Percentiles rank a stretch among this genome's conserved stretches.
phyloP scores from a whole-genome alignment of 1,140 invertebrate genomes.

The Lerema accius region DNA sequence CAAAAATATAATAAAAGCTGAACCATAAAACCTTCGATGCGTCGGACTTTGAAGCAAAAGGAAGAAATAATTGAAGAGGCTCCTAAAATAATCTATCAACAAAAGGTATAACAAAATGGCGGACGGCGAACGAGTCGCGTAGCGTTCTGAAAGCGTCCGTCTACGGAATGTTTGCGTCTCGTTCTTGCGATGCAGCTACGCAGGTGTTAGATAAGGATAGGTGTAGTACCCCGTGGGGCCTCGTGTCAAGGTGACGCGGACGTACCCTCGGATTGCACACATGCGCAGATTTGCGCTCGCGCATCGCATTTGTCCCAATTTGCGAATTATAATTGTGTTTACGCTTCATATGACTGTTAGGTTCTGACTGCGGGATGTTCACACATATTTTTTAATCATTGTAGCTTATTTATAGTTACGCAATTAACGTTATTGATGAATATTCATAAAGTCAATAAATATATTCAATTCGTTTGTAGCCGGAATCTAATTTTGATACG shows the following conservation, averaged over 20 bases:
- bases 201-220: conserved; percentile 49
- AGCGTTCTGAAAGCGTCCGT: conserved; percentile 79
- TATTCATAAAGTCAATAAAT: too few species aligned
- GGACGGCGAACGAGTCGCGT: conserved; percentile 56
- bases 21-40: conserved; percentile 35
- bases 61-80: conserved; percentile 48
- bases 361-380: neutral
- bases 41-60: conserved; percentile 22
- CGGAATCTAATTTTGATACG: too few species aligned
- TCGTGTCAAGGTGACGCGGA: conserved; percentile 64
- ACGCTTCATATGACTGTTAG: conserved; percentile 9
- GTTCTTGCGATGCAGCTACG: conserved; percentile 53
- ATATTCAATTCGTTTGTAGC: too few species aligned
- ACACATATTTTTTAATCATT: neutral
- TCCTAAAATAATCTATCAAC: conserved; percentile 63
- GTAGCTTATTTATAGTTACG: too few species aligned
- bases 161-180: conserved; percentile 63
- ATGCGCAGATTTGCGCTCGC: conserved; percentile 51
- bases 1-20: conserved; percentile 30
- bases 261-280: conserved; percentile 66
- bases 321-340: conserved; percentile 51
- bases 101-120: conserved; percentile 78
- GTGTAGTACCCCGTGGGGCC: conserved; percentile 64
- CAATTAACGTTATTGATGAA: too few species aligned
- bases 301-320: conserved; percentile 60